A percentile compares a stretch with the other conserved stretches of the same genome.
phyloP scores from a whole-genome alignment of 1,140 invertebrate species.

The Himalopsyche phryganea region DNA sequence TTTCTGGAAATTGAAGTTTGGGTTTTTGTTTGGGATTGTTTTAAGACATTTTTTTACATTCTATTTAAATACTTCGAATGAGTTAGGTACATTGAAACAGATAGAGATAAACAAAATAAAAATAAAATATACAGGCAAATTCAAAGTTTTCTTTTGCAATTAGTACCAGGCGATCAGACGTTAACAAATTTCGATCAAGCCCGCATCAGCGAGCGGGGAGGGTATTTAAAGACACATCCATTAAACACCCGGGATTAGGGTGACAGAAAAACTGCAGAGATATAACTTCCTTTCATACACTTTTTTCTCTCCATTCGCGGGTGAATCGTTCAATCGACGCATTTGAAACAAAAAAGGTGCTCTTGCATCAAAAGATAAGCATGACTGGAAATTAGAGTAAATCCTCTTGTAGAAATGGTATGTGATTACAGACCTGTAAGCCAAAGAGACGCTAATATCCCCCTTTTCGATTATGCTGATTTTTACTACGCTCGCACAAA shows the following conservation, averaged over 20 bases:
- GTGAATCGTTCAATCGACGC: conserved; percentile 20
- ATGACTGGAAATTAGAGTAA: conserved; percentile 31
- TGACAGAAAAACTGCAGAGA: conserved; percentile 15
- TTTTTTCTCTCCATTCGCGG: conserved; percentile 2
- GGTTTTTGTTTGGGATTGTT: too few relatives aligned
- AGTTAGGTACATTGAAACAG: too few relatives aligned
- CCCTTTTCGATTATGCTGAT: conserved; percentile 30
- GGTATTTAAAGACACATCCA: conserved; percentile 33
- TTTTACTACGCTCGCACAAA: neutral
- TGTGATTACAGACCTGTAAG: conserved; percentile 31
- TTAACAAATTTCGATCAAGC: conserved; percentile 28
- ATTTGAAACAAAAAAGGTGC: conserved; percentile 25
- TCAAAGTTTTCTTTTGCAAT: too few relatives aligned
- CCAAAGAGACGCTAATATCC: conserved; percentile 14
- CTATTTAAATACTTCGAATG: too few relatives aligned
- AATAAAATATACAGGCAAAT: too few relatives aligned
- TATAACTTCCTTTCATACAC: conserved; percentile 17
- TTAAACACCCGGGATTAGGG: conserved; percentile 28
- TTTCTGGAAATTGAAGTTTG: too few relatives aligned
- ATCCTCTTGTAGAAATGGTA: conserved; percentile 23
- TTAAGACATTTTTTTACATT: too few relatives aligned
- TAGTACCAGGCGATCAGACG: conserved; percentile 10
- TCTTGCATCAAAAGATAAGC: conserved; percentile 32
- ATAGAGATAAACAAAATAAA: too few relatives aligned
- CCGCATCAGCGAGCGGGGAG: conserved; percentile 21